Evolutionary conservation across 2,888 invertebrate genomes (phyloP).

Genomic region (Eupithecia pulchellata): DNA sequence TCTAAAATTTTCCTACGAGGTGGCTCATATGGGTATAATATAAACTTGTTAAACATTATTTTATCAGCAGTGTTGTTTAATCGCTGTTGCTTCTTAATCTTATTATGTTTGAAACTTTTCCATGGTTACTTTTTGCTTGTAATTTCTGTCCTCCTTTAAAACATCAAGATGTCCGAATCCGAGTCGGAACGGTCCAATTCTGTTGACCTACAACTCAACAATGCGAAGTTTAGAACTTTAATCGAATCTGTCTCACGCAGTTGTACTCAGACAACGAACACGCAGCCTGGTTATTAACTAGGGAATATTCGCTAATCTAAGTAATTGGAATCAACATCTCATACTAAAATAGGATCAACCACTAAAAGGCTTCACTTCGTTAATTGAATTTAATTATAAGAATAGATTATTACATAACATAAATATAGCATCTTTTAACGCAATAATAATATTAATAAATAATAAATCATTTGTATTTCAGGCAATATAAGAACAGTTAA

Average conservation of each 20-base stretch:
- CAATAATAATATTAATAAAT: too few species aligned
- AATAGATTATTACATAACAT: too few species aligned
- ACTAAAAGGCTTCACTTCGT: not conserved
- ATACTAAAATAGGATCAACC: not conserved
- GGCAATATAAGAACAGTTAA: too few species aligned
- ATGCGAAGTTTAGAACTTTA: constrained; percentile 9
- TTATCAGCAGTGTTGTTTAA: too few species aligned
- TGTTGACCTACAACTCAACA: constrained; percentile 4
- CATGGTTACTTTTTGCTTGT: not conserved
- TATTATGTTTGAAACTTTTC: not conserved
- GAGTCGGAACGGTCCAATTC: not conserved
- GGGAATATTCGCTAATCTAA: not conserved
- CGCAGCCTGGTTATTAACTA: not conserved
- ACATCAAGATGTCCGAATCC: not conserved
- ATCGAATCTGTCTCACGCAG: constrained; percentile 13
- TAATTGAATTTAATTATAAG: not conserved
- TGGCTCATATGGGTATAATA: too few species aligned
- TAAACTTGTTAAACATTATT: too few species aligned
- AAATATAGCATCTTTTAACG: too few species aligned
- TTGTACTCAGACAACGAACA: not conserved
- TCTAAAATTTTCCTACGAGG: too few species aligned
- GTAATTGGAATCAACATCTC: not conserved
- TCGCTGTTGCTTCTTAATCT: not conserved
- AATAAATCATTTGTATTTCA: too few species aligned
- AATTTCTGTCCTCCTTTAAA: not conserved